phyloP scores from a whole-genome alignment of 2,113 vertebrate genomes.

The Brachypodius melanocephalos region DNA sequence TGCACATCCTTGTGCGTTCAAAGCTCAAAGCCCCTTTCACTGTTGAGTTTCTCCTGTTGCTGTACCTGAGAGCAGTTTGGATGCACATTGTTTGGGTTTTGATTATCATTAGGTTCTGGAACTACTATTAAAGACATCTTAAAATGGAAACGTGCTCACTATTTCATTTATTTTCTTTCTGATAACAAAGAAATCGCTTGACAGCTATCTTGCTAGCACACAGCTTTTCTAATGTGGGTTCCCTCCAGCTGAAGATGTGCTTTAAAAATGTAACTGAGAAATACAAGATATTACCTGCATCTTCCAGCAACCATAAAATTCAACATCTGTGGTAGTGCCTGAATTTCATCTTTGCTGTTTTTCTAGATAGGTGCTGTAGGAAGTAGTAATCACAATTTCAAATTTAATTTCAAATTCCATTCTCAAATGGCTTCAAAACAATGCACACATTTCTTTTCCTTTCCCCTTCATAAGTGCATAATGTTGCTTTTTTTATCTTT shows the following conservation, averaged over 20 bases:
- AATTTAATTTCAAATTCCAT: neutral
- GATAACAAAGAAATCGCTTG: neutral
- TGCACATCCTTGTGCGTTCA: neutral
- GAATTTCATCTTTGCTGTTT: neutral
- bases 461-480: too few relatives aligned
- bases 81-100: neutral
- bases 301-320: neutral
- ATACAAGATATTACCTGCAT: neutral
- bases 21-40: neutral
- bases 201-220: neutral
- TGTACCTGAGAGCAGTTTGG: neutral
- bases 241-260: neutral
- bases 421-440: neutral
- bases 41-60: accelerated
- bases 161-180: neutral
- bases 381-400: neutral
- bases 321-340: neutral
- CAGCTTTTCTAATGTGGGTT: neutral
- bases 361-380: neutral
- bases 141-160: neutral
- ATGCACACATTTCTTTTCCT: neutral
- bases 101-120: neutral
- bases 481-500: neutral
- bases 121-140: neutral
- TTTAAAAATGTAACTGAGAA: neutral